These are phyloP conservation scores for Caenorhabditis inopinata DNA, from an alignment of 1,140 invertebrate species.

Conservation along the genomic window DNA sequence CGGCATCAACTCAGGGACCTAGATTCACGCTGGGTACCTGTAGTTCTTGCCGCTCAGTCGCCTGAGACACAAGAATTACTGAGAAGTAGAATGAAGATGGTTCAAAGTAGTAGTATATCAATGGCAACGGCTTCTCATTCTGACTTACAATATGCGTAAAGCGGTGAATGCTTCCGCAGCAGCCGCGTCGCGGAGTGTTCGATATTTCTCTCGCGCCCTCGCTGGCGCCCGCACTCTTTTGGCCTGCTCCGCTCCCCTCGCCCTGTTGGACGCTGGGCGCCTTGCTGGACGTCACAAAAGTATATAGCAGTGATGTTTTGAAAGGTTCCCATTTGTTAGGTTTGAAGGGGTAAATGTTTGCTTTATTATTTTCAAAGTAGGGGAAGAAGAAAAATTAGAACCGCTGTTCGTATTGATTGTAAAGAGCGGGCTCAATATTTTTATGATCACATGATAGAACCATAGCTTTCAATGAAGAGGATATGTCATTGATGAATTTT, in stretches of 20 bases:
- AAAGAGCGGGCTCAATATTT: no score
- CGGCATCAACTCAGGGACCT: not conserved
- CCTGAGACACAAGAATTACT: no score
- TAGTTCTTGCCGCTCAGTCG: not conserved
- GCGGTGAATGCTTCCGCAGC: not conserved
- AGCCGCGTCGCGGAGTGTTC: not conserved
- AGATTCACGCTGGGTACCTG: not conserved
- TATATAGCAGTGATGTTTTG: slow-evolving; percentile 1
- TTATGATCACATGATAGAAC: no score
- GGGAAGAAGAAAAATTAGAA: no score
- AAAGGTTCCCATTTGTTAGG: not conserved
- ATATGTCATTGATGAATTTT: no score
- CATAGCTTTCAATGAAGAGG: no score
- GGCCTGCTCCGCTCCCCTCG: not conserved
- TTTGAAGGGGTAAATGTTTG: not conserved
- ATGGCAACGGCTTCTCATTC: no score
- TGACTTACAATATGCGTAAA: not conserved
- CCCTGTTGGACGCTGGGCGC: not conserved
- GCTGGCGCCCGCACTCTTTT: not conserved
- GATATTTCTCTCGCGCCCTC: not conserved
- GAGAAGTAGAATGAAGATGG: no score
- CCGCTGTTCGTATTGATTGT: no score
- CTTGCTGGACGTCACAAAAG: not conserved
- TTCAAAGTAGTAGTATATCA: no score
- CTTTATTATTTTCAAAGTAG: no score